Base-by-base conservation (phyloP, 2,888 invertebrate genomes). In the Cheiracanthium punctorium region DNA sequence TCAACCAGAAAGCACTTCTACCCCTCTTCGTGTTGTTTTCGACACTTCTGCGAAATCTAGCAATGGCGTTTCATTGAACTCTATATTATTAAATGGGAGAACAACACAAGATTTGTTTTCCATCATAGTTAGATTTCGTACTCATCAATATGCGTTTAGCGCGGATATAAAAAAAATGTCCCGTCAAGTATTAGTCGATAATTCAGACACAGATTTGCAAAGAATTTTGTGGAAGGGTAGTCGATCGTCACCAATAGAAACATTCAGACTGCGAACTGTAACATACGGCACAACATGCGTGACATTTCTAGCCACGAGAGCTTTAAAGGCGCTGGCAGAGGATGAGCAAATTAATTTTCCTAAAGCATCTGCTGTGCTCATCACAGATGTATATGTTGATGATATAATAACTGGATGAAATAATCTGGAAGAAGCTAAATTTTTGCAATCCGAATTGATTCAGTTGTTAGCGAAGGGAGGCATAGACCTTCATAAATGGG, bases 401-500 rank as follows among this genome's bases (percentile, higher is more conserved):
- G 65, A 75, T 41, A 24, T 75, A 2, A 12, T 75, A 10, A 4
- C 7, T 2, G 33, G 58, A 20, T 30, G n/a, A n/a, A 0, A 0
- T 17, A 37, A 33, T 10, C n/a, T 74, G 0, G 17, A 52, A 24
- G 58, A 74, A 0, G 58, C 0, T 1, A 74, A 28, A 32, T 30
- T 52, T 10, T n/a, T 75, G 17, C 29, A 52, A 32, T 5, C n/a
- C 5, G 52, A 70, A 12, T n/a, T 79, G 1, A 30, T 48, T 12
- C 2, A 20, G 5, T 17, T 41, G 17, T n/a, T 79, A 33, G 4
- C 37, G 10, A 4, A 7, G 4, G 72, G n/a, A 1, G n/a, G 20
- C 28, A 80, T 37, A 71, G 0, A 58, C 10, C 58, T 71, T 5
- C 71, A 79, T 24, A 58, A 79, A 12, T 79, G 33, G 58, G 8